Evolutionary conservation across 1,140 invertebrate genomes (phyloP).

Genomic region (Trichomalopsis sarcophagae): DNA sequence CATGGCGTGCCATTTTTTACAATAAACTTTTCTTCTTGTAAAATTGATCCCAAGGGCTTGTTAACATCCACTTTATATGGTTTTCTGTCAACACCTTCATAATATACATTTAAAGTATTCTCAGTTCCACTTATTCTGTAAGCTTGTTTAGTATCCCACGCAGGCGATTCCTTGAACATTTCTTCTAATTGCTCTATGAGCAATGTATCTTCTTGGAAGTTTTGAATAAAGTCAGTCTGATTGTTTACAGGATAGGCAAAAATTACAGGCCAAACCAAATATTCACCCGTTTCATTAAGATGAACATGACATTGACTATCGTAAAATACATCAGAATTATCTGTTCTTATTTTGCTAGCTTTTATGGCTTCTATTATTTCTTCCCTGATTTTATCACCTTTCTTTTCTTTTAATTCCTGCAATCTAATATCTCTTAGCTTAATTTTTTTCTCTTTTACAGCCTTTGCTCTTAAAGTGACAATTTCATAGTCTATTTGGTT

Average conservation of each 20-base stretch:
- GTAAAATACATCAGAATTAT: conserved; percentile 37
- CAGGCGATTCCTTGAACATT: conserved; percentile 82
- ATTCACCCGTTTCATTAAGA: conserved; percentile 75
- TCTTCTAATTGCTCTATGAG: conserved; percentile 83
- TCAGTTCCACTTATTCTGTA: conserved; percentile 75
- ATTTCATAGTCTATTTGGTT: conserved; percentile 78
- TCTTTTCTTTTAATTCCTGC: conserved; percentile 76
- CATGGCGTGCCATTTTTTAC: conserved; percentile 74
- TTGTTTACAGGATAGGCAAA: conserved; percentile 89
- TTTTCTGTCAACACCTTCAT: conserved; percentile 82
- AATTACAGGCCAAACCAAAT: conserved; percentile 86
- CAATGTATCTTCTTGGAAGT: conserved; percentile 82
- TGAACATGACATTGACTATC: conserved; percentile 71
- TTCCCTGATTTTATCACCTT: conserved; percentile 77
- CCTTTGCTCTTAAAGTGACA: conserved; percentile 77
- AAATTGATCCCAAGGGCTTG: conserved; percentile 79
- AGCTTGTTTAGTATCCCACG: conserved; percentile 84
- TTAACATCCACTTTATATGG: conserved; percentile 78
- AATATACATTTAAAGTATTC: conserved; percentile 85
- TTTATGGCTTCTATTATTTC: conserved; percentile 76
- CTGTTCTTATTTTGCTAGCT: conserved; percentile 73
- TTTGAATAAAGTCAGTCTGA: conserved; percentile 83
- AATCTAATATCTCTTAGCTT: conserved; percentile 78
- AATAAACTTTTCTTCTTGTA: conserved; percentile 77
- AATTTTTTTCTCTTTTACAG: conserved; percentile 73